Conservation (phyloP, 2,888 invertebrate genomes). For the Neria commutata region DNA sequence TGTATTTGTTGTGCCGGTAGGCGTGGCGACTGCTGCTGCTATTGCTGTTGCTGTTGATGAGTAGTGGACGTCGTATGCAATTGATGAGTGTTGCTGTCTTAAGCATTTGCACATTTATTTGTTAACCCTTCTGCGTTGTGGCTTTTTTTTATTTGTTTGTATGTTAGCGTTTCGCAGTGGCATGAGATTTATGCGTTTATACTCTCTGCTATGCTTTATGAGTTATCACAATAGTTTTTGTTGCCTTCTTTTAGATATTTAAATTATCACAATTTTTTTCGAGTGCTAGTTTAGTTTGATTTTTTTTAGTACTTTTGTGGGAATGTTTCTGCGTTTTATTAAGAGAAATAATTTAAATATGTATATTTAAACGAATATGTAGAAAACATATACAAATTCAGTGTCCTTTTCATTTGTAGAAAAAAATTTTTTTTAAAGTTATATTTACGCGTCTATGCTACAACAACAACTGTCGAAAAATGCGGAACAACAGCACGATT, state of each 20-base stretch:
- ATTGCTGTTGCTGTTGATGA: conserved; percentile 3
- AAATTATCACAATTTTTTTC: conserved; percentile 15
- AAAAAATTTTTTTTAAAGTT: neutral
- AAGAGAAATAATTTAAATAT: conserved; percentile 7
- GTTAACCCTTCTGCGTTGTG: neutral
- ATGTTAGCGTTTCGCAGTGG: conserved; percentile 3
- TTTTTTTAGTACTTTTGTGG: conserved; percentile 36
- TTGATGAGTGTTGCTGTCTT: conserved; percentile 15
- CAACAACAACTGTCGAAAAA: conserved; percentile 31
- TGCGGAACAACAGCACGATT: conserved; percentile 6
- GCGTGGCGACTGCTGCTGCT: neutral
- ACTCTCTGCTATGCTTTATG: neutral
- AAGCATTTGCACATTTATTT: conserved; percentile 7
- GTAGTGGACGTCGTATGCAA: conserved; percentile 11
- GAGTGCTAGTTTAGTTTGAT: conserved; percentile 8
- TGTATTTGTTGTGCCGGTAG: no score
- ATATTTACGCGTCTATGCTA: conserved; percentile 16
- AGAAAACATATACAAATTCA: conserved; percentile 3
- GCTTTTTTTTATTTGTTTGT: conserved; percentile 7
- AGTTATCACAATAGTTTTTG: conserved; percentile 10
- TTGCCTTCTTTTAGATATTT: conserved; percentile 18
- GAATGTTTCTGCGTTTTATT: conserved; percentile 45
- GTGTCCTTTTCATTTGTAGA: no score
- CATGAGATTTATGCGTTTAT: conserved; percentile 1
- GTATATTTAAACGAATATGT: neutral